phyloP scores from a whole-genome alignment of 2,888 invertebrate genomes.

The Athalia circularis region DNA sequence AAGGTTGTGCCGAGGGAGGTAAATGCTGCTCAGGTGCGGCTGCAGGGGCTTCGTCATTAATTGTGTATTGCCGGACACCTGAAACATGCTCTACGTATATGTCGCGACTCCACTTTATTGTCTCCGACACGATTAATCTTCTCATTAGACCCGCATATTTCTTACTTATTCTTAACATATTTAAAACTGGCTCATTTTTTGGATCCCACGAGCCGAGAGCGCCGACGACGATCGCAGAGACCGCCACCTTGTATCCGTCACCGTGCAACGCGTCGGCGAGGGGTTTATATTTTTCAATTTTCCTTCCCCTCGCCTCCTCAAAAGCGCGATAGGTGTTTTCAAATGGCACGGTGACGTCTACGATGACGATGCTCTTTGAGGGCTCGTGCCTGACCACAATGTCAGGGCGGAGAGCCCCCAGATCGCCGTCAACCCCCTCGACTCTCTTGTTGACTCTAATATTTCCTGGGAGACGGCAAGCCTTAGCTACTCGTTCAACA shows the following conservation, averaged over 20 bases:
- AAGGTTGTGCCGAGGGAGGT: background rate
- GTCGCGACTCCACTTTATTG: slow-evolving; percentile 58
- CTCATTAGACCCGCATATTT: slow-evolving; percentile 48
- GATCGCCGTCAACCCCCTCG: slow-evolving; percentile 51
- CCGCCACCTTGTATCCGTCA: slow-evolving; percentile 48
- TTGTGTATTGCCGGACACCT: slow-evolving; percentile 51
- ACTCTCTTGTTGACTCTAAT: slow-evolving; percentile 50
- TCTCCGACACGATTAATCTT: slow-evolving; percentile 54
- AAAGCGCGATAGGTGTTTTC: slow-evolving; percentile 60
- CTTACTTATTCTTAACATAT: slow-evolving; percentile 47
- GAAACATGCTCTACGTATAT: slow-evolving; percentile 60
- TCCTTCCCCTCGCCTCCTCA: slow-evolving; percentile 54
- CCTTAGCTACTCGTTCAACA: slow-evolving; percentile 53
- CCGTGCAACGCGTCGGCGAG: slow-evolving; percentile 53
- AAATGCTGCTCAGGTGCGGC: background rate
- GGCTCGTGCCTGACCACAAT: slow-evolving; percentile 54
- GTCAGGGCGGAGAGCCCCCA: slow-evolving; percentile 50
- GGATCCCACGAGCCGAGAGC: slow-evolving; percentile 64
- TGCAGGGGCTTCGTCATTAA: background rate
- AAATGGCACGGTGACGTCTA: slow-evolving; percentile 64
- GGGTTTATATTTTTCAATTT: slow-evolving; percentile 56
- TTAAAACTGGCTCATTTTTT: slow-evolving; percentile 57
- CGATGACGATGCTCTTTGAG: slow-evolving; percentile 53
- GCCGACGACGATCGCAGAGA: slow-evolving; percentile 61
- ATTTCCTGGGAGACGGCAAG: slow-evolving; percentile 46